A percentile compares a stretch with the other conserved stretches of the same genome.
Evolutionary conservation across 2,888 invertebrate genomes (phyloP).

Genomic region (Rosalia funebris): DNA sequence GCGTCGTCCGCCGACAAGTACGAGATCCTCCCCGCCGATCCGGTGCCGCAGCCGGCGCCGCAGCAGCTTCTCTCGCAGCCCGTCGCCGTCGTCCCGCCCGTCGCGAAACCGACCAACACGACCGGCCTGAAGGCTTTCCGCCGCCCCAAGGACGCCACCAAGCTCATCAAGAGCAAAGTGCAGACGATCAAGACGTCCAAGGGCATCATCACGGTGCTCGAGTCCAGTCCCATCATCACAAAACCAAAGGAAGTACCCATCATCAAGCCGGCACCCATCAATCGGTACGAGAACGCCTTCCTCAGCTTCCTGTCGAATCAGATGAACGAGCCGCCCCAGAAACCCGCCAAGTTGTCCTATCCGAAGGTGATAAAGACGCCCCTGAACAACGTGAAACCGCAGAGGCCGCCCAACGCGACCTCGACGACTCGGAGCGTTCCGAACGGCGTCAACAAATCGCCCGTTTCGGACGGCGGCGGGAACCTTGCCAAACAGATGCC

Average conservation of each 20-base stretch:
- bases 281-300: conserved; percentile 48
- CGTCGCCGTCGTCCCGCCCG: conserved; percentile 6
- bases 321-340: conserved; percentile 1
- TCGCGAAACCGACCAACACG: conserved; percentile 3
- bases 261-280: conserved; percentile 5
- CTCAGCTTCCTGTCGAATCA: conserved; percentile 45
- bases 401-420: not conserved
- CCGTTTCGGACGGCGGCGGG: not conserved
- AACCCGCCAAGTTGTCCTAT: not conserved
- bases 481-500: conserved; percentile 37
- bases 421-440: not conserved
- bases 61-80: not conserved
- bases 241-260: conserved; percentile 26
- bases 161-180: conserved; percentile 40
- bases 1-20: not conserved
- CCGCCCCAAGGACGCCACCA: conserved; percentile 39
- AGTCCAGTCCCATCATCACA: conserved; percentile 33
- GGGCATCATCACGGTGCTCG: conserved; percentile 50
- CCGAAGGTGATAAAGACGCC: not conserved
- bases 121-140: conserved; percentile 43
- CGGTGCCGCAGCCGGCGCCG: conserved; percentile 16
- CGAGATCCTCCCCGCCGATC: conserved; percentile 1
- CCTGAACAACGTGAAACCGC: not conserved
- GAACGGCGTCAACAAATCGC: not conserved
- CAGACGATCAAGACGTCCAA: conserved; percentile 52